Evolutionary conservation across 2,797 vertebrate genomes (phyloP).

Genomic region (Esox masquinongy): DNA sequence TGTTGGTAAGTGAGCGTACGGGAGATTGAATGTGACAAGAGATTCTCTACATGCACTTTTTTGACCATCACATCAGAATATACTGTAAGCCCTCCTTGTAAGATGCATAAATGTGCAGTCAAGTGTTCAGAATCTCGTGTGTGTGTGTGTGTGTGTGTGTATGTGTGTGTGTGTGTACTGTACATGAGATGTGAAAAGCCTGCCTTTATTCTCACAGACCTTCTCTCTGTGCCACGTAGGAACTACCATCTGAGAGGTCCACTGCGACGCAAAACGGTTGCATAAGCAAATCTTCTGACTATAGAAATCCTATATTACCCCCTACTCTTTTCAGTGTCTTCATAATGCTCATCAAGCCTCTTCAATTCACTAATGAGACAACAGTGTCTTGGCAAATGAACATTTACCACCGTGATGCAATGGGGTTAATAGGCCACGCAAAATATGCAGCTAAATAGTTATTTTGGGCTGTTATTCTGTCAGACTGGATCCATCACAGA

Average conservation of each 20-base stretch:
- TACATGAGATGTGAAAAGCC: conserved; percentile 25
- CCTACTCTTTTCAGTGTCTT: conserved; percentile 30
- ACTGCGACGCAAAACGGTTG: conserved; percentile 60
- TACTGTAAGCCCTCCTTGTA: conserved; percentile 18
- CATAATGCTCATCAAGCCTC: not conserved
- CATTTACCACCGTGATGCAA: too few relatives aligned
- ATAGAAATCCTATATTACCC: conserved; percentile 39
- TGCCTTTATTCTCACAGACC: conserved; percentile 24
- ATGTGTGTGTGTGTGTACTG: too few relatives aligned
- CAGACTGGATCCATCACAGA: too few relatives aligned
- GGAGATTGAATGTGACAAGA: not conserved
- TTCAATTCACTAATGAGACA: too few relatives aligned
- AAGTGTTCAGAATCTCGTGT: conserved; percentile 50
- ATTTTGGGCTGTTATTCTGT: too few relatives aligned
- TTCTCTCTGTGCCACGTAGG: conserved; percentile 35
- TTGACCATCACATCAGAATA: not conserved
- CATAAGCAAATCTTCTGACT: conserved; percentile 54
- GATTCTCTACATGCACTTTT: not conserved
- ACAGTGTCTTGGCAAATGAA: too few relatives aligned
- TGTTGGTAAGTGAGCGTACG: not conserved
- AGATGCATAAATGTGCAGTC: conserved; percentile 28
- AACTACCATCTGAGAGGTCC: conserved; percentile 50
- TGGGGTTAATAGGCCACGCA: too few relatives aligned
- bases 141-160: too few relatives aligned
- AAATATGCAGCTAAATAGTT: too few relatives aligned